Percentiles rank a stretch among this genome's conserved stretches.
Conservation (phyloP, 2,113 vertebrate species). For the Chamaetylas fuelleborni region DNA sequence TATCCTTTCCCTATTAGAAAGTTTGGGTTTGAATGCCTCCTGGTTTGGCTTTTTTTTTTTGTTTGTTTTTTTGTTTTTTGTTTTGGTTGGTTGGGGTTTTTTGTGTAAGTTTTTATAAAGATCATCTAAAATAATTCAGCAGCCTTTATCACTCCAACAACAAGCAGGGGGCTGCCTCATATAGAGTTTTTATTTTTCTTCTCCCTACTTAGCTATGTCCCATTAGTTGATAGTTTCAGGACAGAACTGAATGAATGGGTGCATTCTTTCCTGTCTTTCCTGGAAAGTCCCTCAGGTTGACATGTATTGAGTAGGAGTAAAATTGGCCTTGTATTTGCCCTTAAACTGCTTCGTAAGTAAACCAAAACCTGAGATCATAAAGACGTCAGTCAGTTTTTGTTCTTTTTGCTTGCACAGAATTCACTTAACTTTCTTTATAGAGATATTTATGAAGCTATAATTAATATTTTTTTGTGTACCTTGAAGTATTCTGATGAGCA, state of each 20-base stretch:
- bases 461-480: background rate
- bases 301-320: background rate
- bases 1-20: background rate
- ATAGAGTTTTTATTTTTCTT: background rate
- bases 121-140: background rate
- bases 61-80: no score
- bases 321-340: background rate
- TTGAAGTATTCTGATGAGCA: background rate
- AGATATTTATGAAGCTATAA: background rate
- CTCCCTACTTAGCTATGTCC: background rate
- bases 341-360: background rate
- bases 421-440: background rate
- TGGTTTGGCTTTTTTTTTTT: background rate
- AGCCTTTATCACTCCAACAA: background rate
- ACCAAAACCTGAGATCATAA: background rate
- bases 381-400: background rate
- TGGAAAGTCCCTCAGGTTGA: background rate
- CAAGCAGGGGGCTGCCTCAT: background rate
- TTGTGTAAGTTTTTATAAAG: background rate
- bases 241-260: background rate
- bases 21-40: background rate
- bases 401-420: background rate
- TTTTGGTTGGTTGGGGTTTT: no score
- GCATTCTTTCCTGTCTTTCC: slow-evolving; percentile 18
- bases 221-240: background rate